phyloP scores from a whole-genome alignment of 2,888 invertebrate genomes.

The Tigriopus californicus region DNA sequence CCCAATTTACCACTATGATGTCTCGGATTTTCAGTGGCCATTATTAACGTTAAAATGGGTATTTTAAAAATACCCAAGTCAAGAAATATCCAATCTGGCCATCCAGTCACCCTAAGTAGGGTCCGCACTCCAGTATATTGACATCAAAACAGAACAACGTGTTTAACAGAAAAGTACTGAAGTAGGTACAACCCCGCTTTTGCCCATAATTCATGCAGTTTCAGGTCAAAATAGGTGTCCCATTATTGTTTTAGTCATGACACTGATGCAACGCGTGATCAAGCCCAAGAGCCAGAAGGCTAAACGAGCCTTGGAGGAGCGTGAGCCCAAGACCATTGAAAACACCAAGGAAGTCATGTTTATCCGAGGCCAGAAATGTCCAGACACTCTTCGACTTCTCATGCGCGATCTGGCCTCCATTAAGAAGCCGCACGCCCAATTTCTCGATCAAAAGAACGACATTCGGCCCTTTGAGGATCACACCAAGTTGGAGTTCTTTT shows the following conservation, averaged over 20 bases:
- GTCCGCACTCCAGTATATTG: too few relatives aligned
- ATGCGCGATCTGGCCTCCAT: constrained; percentile 66
- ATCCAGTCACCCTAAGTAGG: too few relatives aligned
- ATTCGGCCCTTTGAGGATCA: constrained; percentile 81
- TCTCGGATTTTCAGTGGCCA: too few relatives aligned
- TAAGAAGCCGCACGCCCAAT: constrained; percentile 64
- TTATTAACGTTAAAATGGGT: too few relatives aligned
- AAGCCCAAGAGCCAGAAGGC: constrained; percentile 76
- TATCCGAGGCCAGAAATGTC: constrained; percentile 61
- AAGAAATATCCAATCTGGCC: too few relatives aligned
- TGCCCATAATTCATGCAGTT: too few relatives aligned
- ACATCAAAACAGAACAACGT: too few relatives aligned
- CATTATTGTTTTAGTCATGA: constrained; percentile 29
- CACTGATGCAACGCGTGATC: constrained; percentile 29
- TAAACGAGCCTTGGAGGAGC: constrained; percentile 56
- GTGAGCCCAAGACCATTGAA: constrained; percentile 73
- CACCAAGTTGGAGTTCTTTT: constrained; percentile 44
- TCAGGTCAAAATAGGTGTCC: too few relatives aligned
- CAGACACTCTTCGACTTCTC: constrained; percentile 43
- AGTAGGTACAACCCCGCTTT: too few relatives aligned
- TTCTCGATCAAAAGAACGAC: constrained; percentile 61
- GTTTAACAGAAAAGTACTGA: too few relatives aligned
- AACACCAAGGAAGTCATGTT: constrained; percentile 65
- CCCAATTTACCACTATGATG: too few relatives aligned
- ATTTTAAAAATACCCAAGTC: too few relatives aligned